phyloP scores from a whole-genome alignment of 2,797 vertebrate species.

The Squalus acanthias region DNA sequence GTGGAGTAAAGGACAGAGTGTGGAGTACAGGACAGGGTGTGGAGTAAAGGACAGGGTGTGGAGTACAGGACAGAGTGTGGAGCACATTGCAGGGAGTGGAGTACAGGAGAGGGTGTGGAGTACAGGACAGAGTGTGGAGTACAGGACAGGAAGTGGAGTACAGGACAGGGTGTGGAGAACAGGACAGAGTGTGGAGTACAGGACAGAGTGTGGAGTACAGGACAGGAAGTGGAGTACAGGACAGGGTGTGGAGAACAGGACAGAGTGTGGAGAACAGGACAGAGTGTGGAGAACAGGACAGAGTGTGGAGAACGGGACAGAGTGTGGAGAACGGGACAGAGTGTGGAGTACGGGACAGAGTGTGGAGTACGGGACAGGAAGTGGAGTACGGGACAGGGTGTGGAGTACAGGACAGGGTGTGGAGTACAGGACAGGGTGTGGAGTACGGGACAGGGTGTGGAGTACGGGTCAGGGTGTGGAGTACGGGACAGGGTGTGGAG shows the following conservation, averaged over 20 bases:
- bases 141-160: neutral
- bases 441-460: too few species aligned
- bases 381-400: too few species aligned
- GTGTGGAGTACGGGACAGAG: neutral
- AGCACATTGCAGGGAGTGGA: neutral
- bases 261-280: neutral
- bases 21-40: neutral
- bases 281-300: too few species aligned
- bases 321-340: neutral
- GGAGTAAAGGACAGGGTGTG: neutral
- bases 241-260: neutral
- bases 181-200: neutral
- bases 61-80: neutral
- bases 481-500: neutral
- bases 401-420: too few species aligned
- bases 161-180: neutral
- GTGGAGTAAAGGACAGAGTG: neutral
- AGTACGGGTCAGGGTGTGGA: neutral
- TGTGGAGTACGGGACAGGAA: neutral
- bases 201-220: neutral
- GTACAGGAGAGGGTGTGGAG: neutral
- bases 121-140: neutral
- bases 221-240: neutral
- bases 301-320: neutral
- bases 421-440: too few species aligned